Conservation (phyloP, 2,888 invertebrate genomes). For the Eudasyphora cyanicolor region DNA sequence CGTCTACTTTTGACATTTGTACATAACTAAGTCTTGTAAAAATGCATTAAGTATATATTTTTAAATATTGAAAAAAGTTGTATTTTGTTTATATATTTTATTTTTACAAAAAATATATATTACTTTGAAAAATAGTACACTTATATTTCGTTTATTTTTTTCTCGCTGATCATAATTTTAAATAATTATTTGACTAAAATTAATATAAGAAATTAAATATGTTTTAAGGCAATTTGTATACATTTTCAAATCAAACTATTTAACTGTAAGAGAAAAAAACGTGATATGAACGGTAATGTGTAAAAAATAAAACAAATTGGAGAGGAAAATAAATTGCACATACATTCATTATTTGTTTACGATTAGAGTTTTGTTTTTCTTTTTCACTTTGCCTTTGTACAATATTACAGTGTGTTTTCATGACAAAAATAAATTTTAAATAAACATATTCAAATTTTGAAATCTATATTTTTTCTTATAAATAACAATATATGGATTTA, state of each 20-base stretch:
- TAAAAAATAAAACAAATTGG: constrained; percentile 25
- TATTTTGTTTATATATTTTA: constrained; percentile 52
- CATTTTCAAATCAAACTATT: constrained; percentile 32
- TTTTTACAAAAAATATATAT: constrained; percentile 61
- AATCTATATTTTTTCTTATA: background rate
- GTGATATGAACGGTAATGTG: constrained; percentile 40
- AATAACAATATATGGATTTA: background rate
- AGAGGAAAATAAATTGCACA: constrained; percentile 48
- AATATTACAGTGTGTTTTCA: constrained; percentile 15
- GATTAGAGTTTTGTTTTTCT: background rate
- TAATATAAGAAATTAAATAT: constrained; percentile 42
- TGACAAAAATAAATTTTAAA: constrained; percentile 46
- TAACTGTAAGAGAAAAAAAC: constrained; percentile 37
- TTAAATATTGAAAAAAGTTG: background rate
- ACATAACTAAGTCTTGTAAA: too few species aligned
- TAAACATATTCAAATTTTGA: background rate
- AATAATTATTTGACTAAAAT: constrained; percentile 53
- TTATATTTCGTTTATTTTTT: constrained; percentile 33
- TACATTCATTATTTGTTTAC: background rate
- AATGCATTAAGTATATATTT: too few species aligned
- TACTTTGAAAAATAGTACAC: constrained; percentile 48
- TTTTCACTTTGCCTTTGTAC: background rate
- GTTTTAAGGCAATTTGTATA: constrained; percentile 44
- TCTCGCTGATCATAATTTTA: constrained; percentile 32
- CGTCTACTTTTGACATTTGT: too few species aligned